Evolutionary conservation across 2,113 vertebrate species (phyloP).

Genomic region (Cervus canadensis): DNA sequence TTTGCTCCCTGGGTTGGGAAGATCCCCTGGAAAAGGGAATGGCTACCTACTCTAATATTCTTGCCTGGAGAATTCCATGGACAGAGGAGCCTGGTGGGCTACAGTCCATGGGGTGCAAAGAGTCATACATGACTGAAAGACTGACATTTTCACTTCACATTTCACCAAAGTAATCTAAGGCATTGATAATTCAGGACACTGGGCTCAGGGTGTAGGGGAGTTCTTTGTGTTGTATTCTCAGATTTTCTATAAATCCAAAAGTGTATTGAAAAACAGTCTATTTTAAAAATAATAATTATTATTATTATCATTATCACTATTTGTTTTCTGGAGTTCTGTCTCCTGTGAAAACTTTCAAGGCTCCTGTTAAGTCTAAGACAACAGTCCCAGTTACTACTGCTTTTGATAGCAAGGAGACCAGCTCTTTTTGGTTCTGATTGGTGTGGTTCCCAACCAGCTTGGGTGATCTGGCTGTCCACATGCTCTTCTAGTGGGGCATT

Average conservation of each 20-base stretch:
- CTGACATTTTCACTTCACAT: neutral
- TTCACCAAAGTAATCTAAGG: neutral
- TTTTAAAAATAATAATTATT: neutral
- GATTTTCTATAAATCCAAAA: conserved; percentile 2
- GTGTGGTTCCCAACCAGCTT: neutral
- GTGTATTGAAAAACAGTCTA: neutral
- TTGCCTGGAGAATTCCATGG: neutral
- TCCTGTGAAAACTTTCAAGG: neutral
- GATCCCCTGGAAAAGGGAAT: neutral
- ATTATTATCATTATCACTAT: neutral
- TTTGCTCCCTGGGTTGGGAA: neutral
- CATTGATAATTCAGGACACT: neutral
- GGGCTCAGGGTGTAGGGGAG: neutral
- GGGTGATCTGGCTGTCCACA: neutral
- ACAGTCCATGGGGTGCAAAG: neutral
- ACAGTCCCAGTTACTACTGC: neutral
- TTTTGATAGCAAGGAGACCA: neutral
- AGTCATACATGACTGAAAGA: neutral
- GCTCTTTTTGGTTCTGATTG: neutral
- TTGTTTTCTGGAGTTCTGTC: neutral
- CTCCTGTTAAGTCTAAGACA: neutral
- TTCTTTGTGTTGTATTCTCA: neutral
- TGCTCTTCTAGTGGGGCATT: conserved; percentile 34
- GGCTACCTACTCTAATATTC: neutral
- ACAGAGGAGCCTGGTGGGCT: neutral